A percentile compares a stretch with the other conserved stretches of the same genome.
phyloP scores from a whole-genome alignment of 2,888 invertebrate genomes.

The Vannuccia rotundouncinata region DNA sequence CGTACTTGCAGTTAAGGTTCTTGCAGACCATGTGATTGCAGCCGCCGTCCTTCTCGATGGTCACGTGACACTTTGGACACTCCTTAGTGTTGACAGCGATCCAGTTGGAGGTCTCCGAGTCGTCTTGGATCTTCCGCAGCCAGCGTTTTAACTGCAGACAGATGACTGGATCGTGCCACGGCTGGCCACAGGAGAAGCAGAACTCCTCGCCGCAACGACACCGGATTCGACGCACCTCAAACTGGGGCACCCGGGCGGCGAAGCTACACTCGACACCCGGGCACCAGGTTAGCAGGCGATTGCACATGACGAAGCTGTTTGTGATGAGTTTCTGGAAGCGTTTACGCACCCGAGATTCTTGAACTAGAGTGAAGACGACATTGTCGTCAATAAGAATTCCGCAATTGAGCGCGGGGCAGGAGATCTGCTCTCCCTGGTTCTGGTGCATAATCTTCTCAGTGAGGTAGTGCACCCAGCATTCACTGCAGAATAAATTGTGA shows the following conservation, averaged over 20 bases:
- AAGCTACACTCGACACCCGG: constrained; percentile 94
- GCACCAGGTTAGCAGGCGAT: constrained; percentile 90
- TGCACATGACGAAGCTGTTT: constrained; percentile 97
- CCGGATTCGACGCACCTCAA: constrained; percentile 54
- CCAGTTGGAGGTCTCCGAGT: constrained; percentile 98
- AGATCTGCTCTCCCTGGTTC: constrained; percentile 31
- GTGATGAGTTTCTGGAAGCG: constrained; percentile 88
- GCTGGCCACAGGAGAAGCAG: constrained; percentile 84
- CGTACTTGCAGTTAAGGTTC: constrained; percentile 91
- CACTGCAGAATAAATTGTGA: constrained; percentile 33
- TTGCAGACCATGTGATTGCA: constrained; percentile 99
- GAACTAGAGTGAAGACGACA: constrained; percentile 63
- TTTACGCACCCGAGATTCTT: background rate
- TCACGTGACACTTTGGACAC: constrained; percentile 91
- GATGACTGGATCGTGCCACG: constrained; percentile 83
- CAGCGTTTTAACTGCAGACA: constrained; percentile 85
- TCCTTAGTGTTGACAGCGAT: constrained; percentile 98
- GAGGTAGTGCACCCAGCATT: constrained; percentile 37
- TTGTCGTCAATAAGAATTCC: constrained; percentile 95
- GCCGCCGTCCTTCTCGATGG: constrained; percentile 73
- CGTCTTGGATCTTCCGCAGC: constrained; percentile 98
- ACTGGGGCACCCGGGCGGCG: constrained; percentile 69
- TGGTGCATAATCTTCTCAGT: constrained; percentile 20
- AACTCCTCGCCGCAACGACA: constrained; percentile 67
- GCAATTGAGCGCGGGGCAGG: constrained; percentile 91